phyloP scores from a whole-genome alignment of 2,113 vertebrate species.

The Lamprotornis superbus region DNA sequence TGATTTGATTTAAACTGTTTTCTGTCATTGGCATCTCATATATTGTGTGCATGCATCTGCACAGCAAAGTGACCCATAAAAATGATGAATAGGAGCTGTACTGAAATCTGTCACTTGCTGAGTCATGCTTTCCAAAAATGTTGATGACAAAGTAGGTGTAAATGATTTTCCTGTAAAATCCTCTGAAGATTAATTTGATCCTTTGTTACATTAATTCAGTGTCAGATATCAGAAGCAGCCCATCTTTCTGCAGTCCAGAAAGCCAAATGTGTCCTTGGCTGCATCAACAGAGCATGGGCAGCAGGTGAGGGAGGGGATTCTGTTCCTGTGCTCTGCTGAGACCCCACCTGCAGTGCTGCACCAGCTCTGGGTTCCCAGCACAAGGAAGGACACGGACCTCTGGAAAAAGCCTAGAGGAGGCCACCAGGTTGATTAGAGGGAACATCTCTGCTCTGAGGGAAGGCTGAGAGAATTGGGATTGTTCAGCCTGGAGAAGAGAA shows the following conservation, averaged over 20 bases:
- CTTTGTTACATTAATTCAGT: background rate
- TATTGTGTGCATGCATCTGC: background rate
- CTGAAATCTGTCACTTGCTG: background rate
- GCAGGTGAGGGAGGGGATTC: background rate
- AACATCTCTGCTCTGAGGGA: background rate
- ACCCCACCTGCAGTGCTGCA: background rate
- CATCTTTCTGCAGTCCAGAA: background rate
- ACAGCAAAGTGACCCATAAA: background rate
- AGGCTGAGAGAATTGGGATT: background rate
- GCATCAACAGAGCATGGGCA: accelerated
- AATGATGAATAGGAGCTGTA: background rate
- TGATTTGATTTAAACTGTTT: background rate
- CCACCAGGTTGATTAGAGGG: background rate
- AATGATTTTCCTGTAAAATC: background rate
- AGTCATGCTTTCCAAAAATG: background rate
- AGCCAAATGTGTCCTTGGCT: background rate
- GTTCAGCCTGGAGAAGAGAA: background rate
- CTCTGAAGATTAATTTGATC: background rate
- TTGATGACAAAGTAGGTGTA: background rate
- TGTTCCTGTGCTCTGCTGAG: background rate
- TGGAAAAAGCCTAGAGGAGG: background rate
- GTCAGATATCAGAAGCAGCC: background rate
- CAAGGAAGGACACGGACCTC: no score
- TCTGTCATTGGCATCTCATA: background rate
- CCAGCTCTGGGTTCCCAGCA: background rate